A percentile compares a stretch with the other conserved stretches of the same genome.
Evolutionary conservation across 1,140 invertebrate species (phyloP).

Genomic region (Acromyrmex heyeri): DNA sequence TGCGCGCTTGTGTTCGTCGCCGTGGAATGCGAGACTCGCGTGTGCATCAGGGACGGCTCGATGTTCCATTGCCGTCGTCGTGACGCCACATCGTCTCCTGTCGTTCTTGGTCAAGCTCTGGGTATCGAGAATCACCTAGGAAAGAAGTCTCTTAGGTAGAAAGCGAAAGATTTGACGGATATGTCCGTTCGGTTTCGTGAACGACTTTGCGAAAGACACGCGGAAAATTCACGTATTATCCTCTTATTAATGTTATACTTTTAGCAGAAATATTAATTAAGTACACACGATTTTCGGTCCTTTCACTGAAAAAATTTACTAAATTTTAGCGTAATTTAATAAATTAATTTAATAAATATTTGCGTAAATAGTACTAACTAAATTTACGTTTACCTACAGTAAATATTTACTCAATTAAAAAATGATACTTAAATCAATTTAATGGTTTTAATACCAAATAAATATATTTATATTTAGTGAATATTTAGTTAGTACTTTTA

Average conservation of each 20-base stretch:
- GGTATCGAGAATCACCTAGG: background rate
- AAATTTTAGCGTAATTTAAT: no score
- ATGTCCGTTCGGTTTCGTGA: background rate
- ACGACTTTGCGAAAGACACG: constrained; percentile 12
- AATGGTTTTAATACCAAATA: no score
- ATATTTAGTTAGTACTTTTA: no score
- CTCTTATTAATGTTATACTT: background rate
- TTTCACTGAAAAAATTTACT: no score
- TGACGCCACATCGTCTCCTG: constrained; percentile 30
- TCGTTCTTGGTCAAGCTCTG: background rate
- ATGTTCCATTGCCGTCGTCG: constrained; percentile 41
- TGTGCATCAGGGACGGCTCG: constrained; percentile 61
- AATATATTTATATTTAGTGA: no score
- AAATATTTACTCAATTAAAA: no score
- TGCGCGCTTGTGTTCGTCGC: constrained; percentile 11
- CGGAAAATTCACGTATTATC: background rate
- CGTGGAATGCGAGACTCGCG: constrained; percentile 74
- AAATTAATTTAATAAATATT: no score
- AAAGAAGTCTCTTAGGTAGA: background rate
- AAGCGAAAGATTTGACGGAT: background rate
- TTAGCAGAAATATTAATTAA: background rate
- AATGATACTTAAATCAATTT: no score
- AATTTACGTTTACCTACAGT: no score
- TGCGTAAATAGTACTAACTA: no score
- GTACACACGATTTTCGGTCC: no score